phyloP scores from a whole-genome alignment of 2,113 vertebrate genomes.

The Neotragus moschatus region DNA sequence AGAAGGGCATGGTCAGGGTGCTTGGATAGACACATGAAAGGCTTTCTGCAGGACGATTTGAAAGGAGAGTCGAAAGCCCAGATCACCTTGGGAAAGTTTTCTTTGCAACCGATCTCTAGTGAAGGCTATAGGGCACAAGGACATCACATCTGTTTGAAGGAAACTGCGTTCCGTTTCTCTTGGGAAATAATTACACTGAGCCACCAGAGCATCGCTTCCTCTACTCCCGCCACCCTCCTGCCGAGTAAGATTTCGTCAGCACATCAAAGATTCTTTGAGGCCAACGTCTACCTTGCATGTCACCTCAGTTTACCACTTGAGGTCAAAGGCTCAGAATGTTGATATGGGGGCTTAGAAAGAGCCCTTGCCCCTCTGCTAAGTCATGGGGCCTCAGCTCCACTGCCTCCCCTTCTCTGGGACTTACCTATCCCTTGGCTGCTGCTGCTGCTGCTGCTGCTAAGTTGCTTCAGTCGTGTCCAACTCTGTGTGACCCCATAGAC shows the following conservation, averaged over 20 bases:
- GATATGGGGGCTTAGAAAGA: neutral
- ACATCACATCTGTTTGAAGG: constrained; percentile 51
- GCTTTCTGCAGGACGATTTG: neutral
- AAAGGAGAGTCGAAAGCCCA: neutral
- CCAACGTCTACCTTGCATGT: accelerated
- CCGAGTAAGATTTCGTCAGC: neutral
- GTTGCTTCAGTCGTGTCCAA: too few species aligned
- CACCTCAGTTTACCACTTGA: neutral
- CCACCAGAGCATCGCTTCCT: neutral
- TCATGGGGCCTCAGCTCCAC: too few species aligned
- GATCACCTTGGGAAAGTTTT: neutral
- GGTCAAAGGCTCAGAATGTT: accelerated
- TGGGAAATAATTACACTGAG: constrained; percentile 5
- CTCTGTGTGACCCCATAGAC: too few species aligned
- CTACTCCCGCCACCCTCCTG: neutral
- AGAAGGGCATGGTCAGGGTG: neutral
- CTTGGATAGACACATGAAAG: neutral
- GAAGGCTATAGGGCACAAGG: constrained; percentile 33
- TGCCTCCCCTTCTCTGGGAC: neutral
- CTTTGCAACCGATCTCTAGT: constrained; percentile 15
- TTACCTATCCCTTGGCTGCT: too few species aligned
- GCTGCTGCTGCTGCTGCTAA: too few species aligned
- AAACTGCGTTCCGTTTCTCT: constrained; percentile 16
- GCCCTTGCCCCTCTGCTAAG: accelerated
- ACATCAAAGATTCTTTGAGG: neutral